Evolutionary conservation across 2,113 vertebrate genomes (phyloP).

Genomic region (Tachuris rubrigastra): DNA sequence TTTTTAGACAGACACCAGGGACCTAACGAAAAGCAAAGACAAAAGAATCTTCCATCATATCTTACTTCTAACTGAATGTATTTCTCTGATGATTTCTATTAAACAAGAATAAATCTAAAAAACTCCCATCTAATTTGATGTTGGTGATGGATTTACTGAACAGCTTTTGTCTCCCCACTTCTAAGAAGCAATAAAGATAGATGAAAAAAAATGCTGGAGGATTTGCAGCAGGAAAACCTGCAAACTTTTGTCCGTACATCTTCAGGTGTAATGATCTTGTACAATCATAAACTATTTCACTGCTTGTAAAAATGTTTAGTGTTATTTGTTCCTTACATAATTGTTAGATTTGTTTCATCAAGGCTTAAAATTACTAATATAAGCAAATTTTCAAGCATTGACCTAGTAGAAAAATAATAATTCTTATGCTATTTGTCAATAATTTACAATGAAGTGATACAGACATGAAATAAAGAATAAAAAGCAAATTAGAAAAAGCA

Average conservation of each 20-base stretch:
- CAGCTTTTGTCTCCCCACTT: background rate
- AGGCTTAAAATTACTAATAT: background rate
- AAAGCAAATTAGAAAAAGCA: background rate
- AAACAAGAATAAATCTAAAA: constrained; percentile 19
- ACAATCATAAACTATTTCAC: background rate
- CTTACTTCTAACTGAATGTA: background rate
- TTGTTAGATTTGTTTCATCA: background rate
- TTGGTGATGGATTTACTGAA: background rate
- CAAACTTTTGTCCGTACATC: background rate
- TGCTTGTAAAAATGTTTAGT: background rate
- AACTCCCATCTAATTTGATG: background rate
- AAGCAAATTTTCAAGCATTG: background rate
- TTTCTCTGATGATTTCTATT: constrained; percentile 32
- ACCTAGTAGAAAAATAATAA: background rate
- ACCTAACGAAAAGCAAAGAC: background rate
- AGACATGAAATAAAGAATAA: background rate
- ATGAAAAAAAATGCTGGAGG: background rate
- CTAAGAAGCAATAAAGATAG: background rate
- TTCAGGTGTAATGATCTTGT: background rate
- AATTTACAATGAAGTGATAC: background rate
- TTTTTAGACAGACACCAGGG: background rate
- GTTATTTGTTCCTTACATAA: background rate
- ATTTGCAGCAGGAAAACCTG: background rate
- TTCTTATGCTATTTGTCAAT: background rate
- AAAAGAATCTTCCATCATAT: background rate